Conservation (phyloP, 2,888 invertebrate species). For the Syritta pipiens region DNA sequence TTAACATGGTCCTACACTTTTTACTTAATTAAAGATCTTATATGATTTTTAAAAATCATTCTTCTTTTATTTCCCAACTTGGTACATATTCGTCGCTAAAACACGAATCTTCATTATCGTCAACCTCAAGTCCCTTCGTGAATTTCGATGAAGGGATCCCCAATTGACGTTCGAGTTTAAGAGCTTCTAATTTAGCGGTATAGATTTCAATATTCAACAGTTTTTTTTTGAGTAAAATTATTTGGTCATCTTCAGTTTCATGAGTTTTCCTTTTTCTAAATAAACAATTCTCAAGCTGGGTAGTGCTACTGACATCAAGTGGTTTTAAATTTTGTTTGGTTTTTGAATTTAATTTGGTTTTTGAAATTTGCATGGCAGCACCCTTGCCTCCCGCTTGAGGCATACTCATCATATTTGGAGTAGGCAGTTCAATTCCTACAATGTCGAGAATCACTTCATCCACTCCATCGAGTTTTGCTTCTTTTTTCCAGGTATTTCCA, state of each 20-base stretch:
- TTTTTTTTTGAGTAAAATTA: not conserved
- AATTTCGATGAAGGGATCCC: not conserved
- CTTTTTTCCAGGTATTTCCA: conserved; percentile 22
- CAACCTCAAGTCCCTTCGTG: too few species aligned
- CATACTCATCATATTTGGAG: not conserved
- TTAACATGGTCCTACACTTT: too few species aligned
- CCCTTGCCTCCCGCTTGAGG: not conserved
- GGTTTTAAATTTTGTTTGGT: too few species aligned
- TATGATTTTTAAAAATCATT: too few species aligned
- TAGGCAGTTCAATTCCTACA: not conserved
- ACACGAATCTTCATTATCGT: too few species aligned
- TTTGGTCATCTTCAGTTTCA: not conserved
- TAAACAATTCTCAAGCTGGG: too few species aligned
- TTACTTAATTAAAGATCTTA: too few species aligned
- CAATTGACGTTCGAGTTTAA: not conserved
- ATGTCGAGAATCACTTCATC: conserved; percentile 24
- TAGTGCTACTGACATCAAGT: too few species aligned
- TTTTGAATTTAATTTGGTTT: too few species aligned
- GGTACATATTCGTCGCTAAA: too few species aligned
- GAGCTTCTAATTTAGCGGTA: not conserved
- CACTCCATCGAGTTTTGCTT: conserved; percentile 4
- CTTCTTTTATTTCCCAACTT: too few species aligned
- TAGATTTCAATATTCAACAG: not conserved
- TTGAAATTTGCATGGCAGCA: not conserved
- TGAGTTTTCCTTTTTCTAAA: too few species aligned